Conservation (phyloP, 2,888 invertebrate genomes). For the Drosophila siamana region DNA sequence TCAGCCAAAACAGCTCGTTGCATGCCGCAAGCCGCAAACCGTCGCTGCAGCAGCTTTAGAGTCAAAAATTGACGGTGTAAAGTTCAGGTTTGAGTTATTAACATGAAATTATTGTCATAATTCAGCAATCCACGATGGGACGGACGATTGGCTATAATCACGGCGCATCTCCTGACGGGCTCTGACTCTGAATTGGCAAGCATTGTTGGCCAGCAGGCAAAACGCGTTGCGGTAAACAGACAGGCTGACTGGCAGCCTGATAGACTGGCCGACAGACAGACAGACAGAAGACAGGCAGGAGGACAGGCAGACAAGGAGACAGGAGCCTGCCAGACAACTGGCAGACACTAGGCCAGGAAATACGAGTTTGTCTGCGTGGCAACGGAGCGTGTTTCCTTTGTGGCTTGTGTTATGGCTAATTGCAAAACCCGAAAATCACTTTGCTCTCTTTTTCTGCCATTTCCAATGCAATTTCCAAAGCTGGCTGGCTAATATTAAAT, state of each 20-base stretch:
- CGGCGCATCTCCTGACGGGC: slow-evolving; percentile 41
- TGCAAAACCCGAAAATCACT: slow-evolving; percentile 57
- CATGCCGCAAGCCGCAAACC: slow-evolving; percentile 23
- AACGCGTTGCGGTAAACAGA: slow-evolving; percentile 2
- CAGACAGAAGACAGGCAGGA: too few species aligned
- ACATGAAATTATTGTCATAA: slow-evolving; percentile 66
- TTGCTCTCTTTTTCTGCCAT: slow-evolving; percentile 57
- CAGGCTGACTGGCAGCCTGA: slow-evolving; percentile 6
- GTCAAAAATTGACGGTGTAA: slow-evolving; percentile 37
- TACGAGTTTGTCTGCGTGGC: slow-evolving; percentile 39
- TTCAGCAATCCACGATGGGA: slow-evolving; percentile 43
- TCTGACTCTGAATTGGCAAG: slow-evolving; percentile 16
- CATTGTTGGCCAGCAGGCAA: slow-evolving; percentile 7
- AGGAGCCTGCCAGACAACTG: slow-evolving; percentile 24
- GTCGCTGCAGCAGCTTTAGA: slow-evolving; percentile 17
- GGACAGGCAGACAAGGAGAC: slow-evolving; percentile 9
- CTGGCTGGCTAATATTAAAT: slow-evolving; percentile 57
- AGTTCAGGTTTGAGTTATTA: slow-evolving; percentile 59
- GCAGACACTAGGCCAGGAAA: slow-evolving; percentile 57
- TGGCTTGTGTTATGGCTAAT: slow-evolving; percentile 56
- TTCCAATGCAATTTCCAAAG: slow-evolving; percentile 50
- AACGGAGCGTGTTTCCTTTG: slow-evolving; percentile 64
- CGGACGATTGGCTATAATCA: slow-evolving; percentile 29
- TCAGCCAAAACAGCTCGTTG: slow-evolving; percentile 10
- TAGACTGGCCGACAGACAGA: slow-evolving; percentile 1